Percentiles rank a stretch among this genome's conserved stretches.
Evolutionary conservation across 1,140 invertebrate species (phyloP).

Genomic region (Onthophagus taurus): DNA sequence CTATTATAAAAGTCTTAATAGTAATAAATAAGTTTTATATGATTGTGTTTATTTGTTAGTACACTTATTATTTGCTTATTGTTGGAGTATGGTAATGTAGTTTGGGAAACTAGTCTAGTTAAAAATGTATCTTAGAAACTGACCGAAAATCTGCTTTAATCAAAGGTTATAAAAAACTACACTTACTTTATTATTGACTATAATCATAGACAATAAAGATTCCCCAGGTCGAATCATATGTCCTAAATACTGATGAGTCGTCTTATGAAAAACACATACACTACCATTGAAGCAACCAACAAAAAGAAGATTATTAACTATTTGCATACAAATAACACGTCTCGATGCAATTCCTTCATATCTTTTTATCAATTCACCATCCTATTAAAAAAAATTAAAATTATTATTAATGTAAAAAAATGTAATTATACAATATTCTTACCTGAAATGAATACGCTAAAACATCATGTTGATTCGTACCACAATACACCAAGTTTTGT

Average conservation of each 20-base stretch:
- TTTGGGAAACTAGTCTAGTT: no score
- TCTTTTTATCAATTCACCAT: constrained; percentile 39
- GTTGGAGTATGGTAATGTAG: no score
- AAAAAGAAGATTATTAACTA: constrained; percentile 41
- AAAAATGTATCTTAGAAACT: no score
- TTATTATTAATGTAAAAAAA: constrained; percentile 2
- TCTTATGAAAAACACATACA: constrained; percentile 44
- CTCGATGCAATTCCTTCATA: constrained; percentile 38
- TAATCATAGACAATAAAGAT: constrained; percentile 45
- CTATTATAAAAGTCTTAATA: no score
- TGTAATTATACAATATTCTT: constrained; percentile 13
- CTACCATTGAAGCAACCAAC: constrained; percentile 48
- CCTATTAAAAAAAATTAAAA: constrained; percentile 32
- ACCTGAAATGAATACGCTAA: constrained; percentile 32
- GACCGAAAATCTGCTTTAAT: no score
- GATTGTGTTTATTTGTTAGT: no score
- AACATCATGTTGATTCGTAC: constrained; percentile 30
- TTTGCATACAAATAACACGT: constrained; percentile 45
- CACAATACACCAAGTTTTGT: constrained; percentile 30
- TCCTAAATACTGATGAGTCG: constrained; percentile 35
- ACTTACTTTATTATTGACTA: constrained; percentile 41
- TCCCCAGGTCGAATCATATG: constrained; percentile 44
- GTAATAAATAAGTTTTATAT: no score
- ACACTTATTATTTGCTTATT: no score
- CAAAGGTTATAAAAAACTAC: no score